phyloP scores from a whole-genome alignment of 2,888 invertebrate species.

The Heteromurus nitidus region DNA sequence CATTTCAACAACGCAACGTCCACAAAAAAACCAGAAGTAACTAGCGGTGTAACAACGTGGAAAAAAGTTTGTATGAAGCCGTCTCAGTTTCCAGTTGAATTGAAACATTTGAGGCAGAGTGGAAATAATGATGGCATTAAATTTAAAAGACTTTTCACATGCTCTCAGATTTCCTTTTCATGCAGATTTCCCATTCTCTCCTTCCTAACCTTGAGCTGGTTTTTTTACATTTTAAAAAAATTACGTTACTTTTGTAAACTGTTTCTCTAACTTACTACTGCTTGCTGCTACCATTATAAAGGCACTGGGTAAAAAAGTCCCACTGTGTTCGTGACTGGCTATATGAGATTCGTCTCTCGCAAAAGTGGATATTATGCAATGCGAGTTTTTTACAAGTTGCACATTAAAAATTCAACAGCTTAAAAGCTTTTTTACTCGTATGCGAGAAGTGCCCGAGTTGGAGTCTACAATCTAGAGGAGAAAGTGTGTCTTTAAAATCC shows the following conservation, averaged over 20 bases:
- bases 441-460: background rate
- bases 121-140: conserved; percentile 9
- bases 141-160: too few species aligned
- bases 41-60: background rate
- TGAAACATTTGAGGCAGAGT: background rate
- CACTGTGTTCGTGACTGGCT: too few species aligned
- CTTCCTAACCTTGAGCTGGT: background rate
- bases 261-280: background rate
- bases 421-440: conserved; percentile 5
- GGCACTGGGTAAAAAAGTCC: background rate
- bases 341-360: background rate
- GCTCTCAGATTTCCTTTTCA: background rate
- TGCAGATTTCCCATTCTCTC: background rate
- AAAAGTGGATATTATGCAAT: background rate
- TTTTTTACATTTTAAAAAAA: too few species aligned
- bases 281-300: background rate
- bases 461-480: background rate
- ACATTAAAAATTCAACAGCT: conserved; percentile 20
- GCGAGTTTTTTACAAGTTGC: conserved; percentile 6
- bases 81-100: background rate
- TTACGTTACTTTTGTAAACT: background rate
- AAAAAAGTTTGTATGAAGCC: background rate
- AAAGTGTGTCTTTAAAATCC: background rate
- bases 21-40: background rate
- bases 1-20: background rate